Base-by-base conservation (phyloP, 2,797 vertebrate species). In the Antrozous pallidus region DNA sequence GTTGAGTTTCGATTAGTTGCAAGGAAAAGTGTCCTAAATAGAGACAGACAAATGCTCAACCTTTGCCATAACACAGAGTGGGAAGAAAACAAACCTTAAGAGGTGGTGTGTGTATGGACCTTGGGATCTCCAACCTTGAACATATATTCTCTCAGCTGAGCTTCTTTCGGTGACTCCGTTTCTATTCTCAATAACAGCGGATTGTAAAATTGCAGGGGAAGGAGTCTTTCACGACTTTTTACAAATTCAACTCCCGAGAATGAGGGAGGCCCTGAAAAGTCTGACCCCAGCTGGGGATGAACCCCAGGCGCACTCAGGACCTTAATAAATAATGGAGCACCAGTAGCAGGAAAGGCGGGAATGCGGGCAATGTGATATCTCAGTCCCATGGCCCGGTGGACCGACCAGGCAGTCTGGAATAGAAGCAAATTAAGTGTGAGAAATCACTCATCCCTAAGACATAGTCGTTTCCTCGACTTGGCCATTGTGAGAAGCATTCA, bases 381-480 rank as follows among this genome's bases (percentile, higher is more conserved):
- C 98, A 97, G 97, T 97, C 98, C 96, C 65, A 88, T 98, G 97
- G 97, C 97, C 98, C 97, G 65, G 97, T 96, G 98, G 98, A 97
- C 98, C 97, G 90, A 97, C 93, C 81, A 94, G 96, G 97, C 97
- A 97, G 97, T 94, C 98, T 91, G 95, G 98, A 97, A 96, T n/a
- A 97, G 97, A 98, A 98, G 97, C 93, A 96, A 96, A 98, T 96
- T 97, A 98, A 98, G 98, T 98, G 98, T 98, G 98, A 98, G 98
- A 98, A 98, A 98, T 98, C 98, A 98, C 97, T 98, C 98, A 98
- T 97, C 98, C 98, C 96, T 98, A 97, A 98, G 96, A 98, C 90
- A 96, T 92, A 93, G 97, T 94, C 93, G 40, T 96, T 97, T 96
- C 94, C 89, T 97, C 96, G 98, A 95, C 97, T 97, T 96, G 94